Evolutionary conservation across 1,140 invertebrate species (phyloP), one percentile per base, ranked within the genome.

Genomic region (Calephelis virginiensis): DNA sequence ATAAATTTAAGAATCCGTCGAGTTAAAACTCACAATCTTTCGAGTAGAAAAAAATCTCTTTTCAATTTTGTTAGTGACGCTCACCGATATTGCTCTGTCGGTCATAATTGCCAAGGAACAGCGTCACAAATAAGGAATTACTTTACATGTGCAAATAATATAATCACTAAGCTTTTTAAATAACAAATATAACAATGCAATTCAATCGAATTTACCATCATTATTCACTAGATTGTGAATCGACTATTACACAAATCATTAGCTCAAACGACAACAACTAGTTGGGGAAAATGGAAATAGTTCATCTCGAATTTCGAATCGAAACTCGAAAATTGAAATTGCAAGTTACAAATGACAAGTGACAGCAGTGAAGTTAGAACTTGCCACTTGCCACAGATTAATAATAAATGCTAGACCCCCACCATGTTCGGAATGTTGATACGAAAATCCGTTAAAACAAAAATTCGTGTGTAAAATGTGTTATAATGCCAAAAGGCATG

Each of bases 71-170:
- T 38, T 64, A 81, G 17, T 38, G 53, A 59, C 53, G 53, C 84
- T 82, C 69, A 88, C 85, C 69, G 85, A 83, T 70, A 86, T 86
- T 5, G 80, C 67, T 72, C 84, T 77, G 64, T 88, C 85, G 28
- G 80, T 75, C 82, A 88, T 59, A 59, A 59, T 59, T 37, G 17
- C 53, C 53, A 38, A n/a, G 49, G 49, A 53, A 43, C 37, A 40
- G 9, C 9, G 37, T 48, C 12, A 38, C 45, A 61, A 62, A 47
- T 66, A 46, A 8, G 59, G 40, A 62, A 49, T 8, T 12, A 46
- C 14, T 61, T 61, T 59, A 17, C 65, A 59, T 13, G 37, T 59
- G 7, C 28, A 59, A 59, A 38, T 59, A 43, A 43, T 43, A 8
- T 43, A 8, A 43, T 43, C 40, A 43, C 40, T 43, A 43, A 43